These are phyloP conservation scores for Endomychus coccineus DNA, from an alignment of 2,888 invertebrate genomes.

Conservation along the genomic window DNA sequence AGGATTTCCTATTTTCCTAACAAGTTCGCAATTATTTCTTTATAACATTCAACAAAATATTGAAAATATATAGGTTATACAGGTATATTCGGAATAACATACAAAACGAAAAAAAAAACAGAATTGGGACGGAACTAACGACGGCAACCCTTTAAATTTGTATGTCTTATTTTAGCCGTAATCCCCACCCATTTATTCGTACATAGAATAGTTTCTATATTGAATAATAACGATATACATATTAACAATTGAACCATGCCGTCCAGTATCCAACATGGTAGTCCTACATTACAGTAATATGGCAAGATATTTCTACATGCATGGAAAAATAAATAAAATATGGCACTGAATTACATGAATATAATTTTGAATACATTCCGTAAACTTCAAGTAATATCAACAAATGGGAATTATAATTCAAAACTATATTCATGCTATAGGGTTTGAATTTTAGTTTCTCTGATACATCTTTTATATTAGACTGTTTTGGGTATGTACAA, in stretches of 20 bases:
- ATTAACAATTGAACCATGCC: conserved; percentile 21
- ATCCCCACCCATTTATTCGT: conserved; percentile 28
- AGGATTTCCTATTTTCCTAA: no score
- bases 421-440: no score
- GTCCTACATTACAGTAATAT: conserved; percentile 18
- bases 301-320: conserved; percentile 24
- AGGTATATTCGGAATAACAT: no score
- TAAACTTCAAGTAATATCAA: background rate
- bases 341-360: conserved; percentile 20
- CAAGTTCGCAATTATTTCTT: no score
- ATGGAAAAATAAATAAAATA: conserved; percentile 25
- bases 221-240: conserved; percentile 22
- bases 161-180: conserved; percentile 17
- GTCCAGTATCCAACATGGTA: conserved; percentile 16
- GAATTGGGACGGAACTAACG: no score
- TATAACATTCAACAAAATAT: no score
- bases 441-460: no score
- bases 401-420: background rate
- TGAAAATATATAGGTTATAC: no score
- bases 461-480: no score
- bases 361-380: background rate
- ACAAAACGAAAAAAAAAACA: no score
- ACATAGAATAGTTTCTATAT: conserved; percentile 25
- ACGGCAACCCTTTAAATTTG: no score
- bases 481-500: no score